Percentiles rank a stretch among this genome's conserved stretches.
These are phyloP conservation scores for Agrochola macilenta DNA, from an alignment of 2,888 invertebrate genomes.

Conservation along the genomic window DNA sequence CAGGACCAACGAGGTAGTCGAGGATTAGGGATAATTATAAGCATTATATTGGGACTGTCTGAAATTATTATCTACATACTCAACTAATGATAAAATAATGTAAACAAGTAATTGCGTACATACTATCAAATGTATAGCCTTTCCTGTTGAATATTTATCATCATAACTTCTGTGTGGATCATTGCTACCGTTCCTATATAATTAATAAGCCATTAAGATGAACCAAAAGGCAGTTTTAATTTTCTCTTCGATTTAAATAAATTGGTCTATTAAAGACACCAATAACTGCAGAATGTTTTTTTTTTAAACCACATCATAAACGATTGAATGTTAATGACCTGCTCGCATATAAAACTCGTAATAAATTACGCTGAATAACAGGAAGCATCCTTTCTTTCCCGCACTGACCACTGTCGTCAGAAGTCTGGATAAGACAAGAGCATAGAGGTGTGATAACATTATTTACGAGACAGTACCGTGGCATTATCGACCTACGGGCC, in stretches of 20 bases:
- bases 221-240: neutral
- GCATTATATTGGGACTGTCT: neutral
- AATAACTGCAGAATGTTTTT: constrained; percentile 8
- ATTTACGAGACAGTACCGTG: constrained; percentile 62
- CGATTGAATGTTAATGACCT: neutral
- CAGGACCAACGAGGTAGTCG: too few species aligned
- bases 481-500: constrained; percentile 74
- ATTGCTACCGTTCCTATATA: constrained; percentile 5
- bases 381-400: neutral
- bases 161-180: neutral
- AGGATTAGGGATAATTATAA: neutral
- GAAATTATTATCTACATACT: neutral
- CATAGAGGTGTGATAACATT: constrained; percentile 56
- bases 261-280: neutral
- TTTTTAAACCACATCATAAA: constrained; percentile 7
- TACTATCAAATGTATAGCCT: neutral
- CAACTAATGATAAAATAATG: neutral
- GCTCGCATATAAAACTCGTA: neutral
- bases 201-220: constrained; percentile 21
- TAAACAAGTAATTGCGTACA: neutral
- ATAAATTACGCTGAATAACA: neutral
- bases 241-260: neutral
- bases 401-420: constrained; percentile 9
- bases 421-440: constrained; percentile 29
- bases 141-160: constrained; percentile 2